Evolutionary conservation across 2,888 invertebrate species (phyloP).

Genomic region (Ethmia dodecea): DNA sequence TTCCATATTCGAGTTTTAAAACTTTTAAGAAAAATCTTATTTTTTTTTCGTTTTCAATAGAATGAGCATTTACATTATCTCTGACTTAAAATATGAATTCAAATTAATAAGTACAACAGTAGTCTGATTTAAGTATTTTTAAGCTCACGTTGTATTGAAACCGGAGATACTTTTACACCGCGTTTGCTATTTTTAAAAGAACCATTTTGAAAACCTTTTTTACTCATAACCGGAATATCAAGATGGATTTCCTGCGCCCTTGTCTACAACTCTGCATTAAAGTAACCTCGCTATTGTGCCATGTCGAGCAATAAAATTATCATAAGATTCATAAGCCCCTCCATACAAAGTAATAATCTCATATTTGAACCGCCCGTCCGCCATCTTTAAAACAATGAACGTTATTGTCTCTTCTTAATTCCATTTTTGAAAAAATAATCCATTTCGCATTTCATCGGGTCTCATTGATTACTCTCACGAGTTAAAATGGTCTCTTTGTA

Average conservation of each 20-base stretch:
- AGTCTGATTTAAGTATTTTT: no score
- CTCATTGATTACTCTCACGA: slow-evolving; percentile 51
- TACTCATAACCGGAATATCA: slow-evolving; percentile 42
- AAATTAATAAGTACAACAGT: no score
- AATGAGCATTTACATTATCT: no score
- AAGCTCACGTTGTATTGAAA: slow-evolving; percentile 17
- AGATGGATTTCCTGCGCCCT: slow-evolving; percentile 46
- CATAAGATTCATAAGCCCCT: slow-evolving; percentile 44
- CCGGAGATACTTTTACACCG: slow-evolving; percentile 34
- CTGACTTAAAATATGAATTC: no score
- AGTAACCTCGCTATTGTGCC: slow-evolving; percentile 49
- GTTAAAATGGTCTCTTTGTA: slow-evolving; percentile 6
- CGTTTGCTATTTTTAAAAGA: slow-evolving; percentile 43
- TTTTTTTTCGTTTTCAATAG: no score
- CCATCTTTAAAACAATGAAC: slow-evolving; percentile 76
- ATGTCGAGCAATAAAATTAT: slow-evolving; percentile 60
- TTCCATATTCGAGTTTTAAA: no score
- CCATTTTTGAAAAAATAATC: slow-evolving; percentile 78
- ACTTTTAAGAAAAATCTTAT: no score
- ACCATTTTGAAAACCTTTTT: slow-evolving; percentile 33
- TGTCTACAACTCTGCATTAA: slow-evolving; percentile 43
- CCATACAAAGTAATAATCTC: slow-evolving; percentile 61
- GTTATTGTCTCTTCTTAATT: slow-evolving; percentile 77
- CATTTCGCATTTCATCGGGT: slow-evolving; percentile 73
- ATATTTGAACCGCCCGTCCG: slow-evolving; percentile 62